Conservation (phyloP, 2,113 vertebrate genomes). For the Chaetops frenatus region DNA sequence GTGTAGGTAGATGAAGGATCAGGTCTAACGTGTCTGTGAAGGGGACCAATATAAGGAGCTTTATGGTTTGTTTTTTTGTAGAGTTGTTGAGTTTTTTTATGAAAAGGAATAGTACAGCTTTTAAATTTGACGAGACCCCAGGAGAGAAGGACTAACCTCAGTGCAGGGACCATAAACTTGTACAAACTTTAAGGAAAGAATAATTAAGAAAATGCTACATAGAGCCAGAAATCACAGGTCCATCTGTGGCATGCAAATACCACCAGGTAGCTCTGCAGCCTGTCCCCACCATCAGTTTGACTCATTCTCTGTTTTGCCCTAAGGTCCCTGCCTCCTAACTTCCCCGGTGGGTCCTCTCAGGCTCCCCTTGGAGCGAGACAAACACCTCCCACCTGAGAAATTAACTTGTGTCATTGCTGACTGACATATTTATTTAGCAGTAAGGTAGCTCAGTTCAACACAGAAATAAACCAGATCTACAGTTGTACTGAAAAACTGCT, state of each 20-base stretch:
- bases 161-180: neutral
- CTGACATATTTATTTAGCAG: slow-evolving; percentile 8
- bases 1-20: neutral
- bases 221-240: neutral
- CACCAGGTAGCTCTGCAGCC: neutral
- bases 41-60: neutral
- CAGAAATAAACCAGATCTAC: neutral
- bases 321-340: neutral
- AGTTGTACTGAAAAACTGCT: neutral
- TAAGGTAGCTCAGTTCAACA: neutral
- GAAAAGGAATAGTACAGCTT: neutral
- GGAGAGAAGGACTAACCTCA: neutral
- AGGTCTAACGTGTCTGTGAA: neutral
- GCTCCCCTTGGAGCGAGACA: neutral
- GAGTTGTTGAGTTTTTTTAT: neutral
- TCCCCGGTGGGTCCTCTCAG: neutral
- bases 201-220: neutral
- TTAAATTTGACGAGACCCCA: neutral
- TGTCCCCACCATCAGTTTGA: neutral
- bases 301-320: neutral
- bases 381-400: neutral
- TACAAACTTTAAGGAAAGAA: neutral
- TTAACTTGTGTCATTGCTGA: neutral
- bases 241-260: neutral
- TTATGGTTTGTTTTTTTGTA: neutral